phyloP scores from a whole-genome alignment of 1,140 invertebrate species.

The Trichogramma pretiosum region DNA sequence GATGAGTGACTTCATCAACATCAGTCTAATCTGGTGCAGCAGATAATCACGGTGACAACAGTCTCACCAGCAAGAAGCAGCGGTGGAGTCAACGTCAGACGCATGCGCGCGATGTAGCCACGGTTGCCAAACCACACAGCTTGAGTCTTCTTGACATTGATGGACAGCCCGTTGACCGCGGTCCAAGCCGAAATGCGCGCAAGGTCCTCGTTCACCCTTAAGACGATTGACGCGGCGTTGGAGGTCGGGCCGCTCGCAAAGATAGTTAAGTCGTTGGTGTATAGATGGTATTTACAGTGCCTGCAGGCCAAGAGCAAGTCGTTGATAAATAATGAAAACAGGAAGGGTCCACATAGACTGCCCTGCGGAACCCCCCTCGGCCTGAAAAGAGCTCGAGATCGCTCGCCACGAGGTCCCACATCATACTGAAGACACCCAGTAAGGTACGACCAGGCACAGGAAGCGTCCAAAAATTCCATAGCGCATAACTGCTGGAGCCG shows the following conservation, averaged over 20 bases:
- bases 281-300: background rate
- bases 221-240: background rate
- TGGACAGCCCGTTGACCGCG: background rate
- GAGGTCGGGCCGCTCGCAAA: background rate
- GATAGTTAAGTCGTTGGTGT: background rate
- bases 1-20: background rate
- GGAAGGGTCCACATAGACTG: no score
- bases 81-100: background rate
- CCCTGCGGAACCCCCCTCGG: background rate
- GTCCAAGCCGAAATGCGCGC: background rate
- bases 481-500: no score
- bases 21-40: background rate
- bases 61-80: background rate
- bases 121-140: background rate
- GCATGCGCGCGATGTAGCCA: background rate
- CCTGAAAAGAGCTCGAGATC: no score
- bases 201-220: background rate
- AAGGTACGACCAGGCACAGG: no score
- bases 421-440: no score
- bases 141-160: background rate
- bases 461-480: no score
- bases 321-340: background rate
- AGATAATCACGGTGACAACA: background rate
- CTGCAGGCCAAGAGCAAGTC: background rate
- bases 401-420: no score